Evolutionary conservation across 2,888 invertebrate genomes (phyloP), one percentile per base, ranked within the genome.

Genomic region (Trypoxylon attenuatum): DNA sequence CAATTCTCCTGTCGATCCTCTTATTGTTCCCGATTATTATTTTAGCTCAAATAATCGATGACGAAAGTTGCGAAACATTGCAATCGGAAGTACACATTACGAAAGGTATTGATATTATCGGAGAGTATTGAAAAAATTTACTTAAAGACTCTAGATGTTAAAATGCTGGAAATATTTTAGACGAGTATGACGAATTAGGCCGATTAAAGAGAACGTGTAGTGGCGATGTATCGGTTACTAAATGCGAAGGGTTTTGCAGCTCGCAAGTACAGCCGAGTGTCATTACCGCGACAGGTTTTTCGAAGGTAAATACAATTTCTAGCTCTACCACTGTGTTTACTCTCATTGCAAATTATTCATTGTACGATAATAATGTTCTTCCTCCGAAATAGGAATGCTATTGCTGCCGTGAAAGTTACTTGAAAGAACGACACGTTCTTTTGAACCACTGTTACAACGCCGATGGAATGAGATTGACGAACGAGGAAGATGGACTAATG

Each of bases 231-330:
- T 92, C 91, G 10, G 96, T 97, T 0, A 96, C 95, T 83, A 97
- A 97, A 89, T 97, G 97, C 83, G 97, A 97, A 87, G 97, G 97
- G 19, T 92, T 94, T 71, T 97, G 97, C 85, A 93, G 91, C 73
- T 97, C 97, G 71, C 96, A 96, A 88, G 96, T 97, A 46, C 95
- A 96, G 81, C 96, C 97, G 1, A 96, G 96, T 49, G 95, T 96
- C 27, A 92, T 94, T 60, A 94, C 96, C 13, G 91, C 94, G 2
- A 95, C 95, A 39, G 96, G 96, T 77, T 96, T 97, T 88, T 89
- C 94, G 68, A 97, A 96, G 91, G 94, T 94, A 87, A 60, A 22
- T 46, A 33, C 6, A 19, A 6, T 18, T 4, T 39, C 13, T 5
- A 10, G 2, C 27, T 22, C 4, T 1, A 33, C 15, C 21, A 8